phyloP scores from a whole-genome alignment of 1,140 invertebrate genomes.

The Penaeus indicus region DNA sequence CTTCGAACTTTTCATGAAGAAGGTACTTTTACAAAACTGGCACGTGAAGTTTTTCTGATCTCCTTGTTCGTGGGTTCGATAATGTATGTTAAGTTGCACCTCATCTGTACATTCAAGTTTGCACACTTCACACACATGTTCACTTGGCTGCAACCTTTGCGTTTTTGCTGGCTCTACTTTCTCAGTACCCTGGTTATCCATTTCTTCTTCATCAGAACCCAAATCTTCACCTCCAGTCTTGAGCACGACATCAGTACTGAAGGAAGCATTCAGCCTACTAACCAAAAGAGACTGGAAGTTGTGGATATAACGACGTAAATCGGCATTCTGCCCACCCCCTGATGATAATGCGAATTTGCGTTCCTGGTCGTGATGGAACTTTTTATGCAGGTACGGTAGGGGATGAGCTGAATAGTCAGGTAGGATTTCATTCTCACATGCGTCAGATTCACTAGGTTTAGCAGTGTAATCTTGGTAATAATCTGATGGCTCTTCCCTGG shows the following conservation, averaged over 20 bases:
- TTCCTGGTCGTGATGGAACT: constrained; percentile 56
- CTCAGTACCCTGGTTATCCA: too few relatives aligned
- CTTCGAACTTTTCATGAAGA: constrained; percentile 43
- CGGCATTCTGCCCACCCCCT: constrained; percentile 24
- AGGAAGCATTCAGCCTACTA: constrained; percentile 47
- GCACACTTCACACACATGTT: constrained; percentile 45
- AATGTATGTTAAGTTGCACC: constrained; percentile 17
- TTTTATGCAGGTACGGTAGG: constrained; percentile 52
- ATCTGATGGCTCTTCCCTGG: too few relatives aligned
- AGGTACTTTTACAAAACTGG: constrained; percentile 20
- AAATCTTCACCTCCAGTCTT: background rate
- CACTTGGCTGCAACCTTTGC: background rate
- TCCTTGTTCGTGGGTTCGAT: constrained; percentile 36
- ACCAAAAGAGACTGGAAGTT: constrained; percentile 52
- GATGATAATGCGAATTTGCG: constrained; percentile 23
- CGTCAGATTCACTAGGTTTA: too few relatives aligned
- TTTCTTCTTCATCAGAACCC: background rate
- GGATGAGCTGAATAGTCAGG: background rate
- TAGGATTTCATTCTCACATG: too few relatives aligned
- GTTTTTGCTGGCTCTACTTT: too few relatives aligned
- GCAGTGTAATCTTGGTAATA: too few relatives aligned
- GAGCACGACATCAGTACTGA: constrained; percentile 31
- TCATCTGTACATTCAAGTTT: background rate
- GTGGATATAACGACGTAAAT: constrained; percentile 50
- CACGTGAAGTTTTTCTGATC: constrained; percentile 44